phyloP scores from a whole-genome alignment of 2,113 vertebrate species.

The Bombycilla garrulus region DNA sequence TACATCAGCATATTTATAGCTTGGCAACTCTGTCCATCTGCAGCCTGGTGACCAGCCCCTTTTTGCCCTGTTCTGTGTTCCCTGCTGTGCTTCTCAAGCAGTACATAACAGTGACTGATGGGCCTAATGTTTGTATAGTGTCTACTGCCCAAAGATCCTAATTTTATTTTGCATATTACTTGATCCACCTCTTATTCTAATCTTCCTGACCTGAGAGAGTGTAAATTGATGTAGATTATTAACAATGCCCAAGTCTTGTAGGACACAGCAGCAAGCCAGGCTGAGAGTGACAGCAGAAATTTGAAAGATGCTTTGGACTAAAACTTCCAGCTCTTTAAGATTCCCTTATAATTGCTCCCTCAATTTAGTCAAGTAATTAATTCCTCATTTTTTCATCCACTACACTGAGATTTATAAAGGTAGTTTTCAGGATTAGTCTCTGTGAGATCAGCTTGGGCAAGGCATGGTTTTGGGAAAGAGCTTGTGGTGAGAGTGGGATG shows the following conservation, averaged over 20 bases:
- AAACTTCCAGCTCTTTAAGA: background rate
- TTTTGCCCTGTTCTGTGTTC: background rate
- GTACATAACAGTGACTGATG: background rate
- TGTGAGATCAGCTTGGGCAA: background rate
- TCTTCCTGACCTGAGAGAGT: background rate
- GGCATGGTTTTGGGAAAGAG: background rate
- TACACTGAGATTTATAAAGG: background rate
- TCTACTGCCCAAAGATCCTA: background rate
- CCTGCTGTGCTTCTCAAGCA: background rate
- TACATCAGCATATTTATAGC: conserved; percentile 67
- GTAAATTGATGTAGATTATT: background rate
- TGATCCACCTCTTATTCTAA: background rate
- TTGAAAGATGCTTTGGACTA: background rate
- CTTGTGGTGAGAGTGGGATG: background rate
- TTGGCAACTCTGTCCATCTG: conserved; percentile 27
- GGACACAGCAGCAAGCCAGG: background rate
- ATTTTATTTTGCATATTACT: background rate
- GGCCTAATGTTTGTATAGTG: background rate
- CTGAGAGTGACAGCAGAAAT: background rate
- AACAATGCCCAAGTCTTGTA: background rate
- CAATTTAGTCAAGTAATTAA: background rate
- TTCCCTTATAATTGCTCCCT: background rate
- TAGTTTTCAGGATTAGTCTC: background rate
- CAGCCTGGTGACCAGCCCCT: background rate
- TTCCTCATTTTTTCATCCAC: background rate